Evolutionary conservation across 1,140 invertebrate species (phyloP).

Genomic region (Lepidostoma basale): DNA sequence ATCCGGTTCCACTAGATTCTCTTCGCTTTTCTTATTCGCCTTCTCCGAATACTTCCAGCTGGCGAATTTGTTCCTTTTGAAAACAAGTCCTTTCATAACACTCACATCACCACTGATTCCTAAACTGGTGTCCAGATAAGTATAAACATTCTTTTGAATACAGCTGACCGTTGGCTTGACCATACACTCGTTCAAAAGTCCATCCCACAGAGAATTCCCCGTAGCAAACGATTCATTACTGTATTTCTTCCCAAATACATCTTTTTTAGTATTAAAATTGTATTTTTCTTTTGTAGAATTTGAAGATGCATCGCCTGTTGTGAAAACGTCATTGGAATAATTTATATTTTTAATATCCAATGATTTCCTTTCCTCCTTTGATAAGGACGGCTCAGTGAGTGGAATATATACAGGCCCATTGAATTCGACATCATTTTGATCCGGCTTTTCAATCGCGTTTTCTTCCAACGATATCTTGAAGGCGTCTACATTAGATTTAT

Average conservation of each 20-base stretch:
- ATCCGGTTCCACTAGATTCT: slow-evolving; percentile 47
- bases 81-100: slow-evolving; percentile 71
- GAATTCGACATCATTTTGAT: not conserved
- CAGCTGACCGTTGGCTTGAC: slow-evolving; percentile 70
- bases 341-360: too few relatives aligned
- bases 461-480: slow-evolving; percentile 13
- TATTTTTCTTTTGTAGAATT: not conserved
- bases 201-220: slow-evolving; percentile 73
- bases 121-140: slow-evolving; percentile 69
- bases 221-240: slow-evolving; percentile 62
- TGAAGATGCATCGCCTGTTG: too few relatives aligned
- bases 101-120: slow-evolving; percentile 69
- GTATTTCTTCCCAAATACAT: too few relatives aligned
- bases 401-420: slow-evolving; percentile 36
- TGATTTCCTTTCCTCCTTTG: too few relatives aligned
- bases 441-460: slow-evolving; percentile 9
- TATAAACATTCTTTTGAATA: slow-evolving; percentile 76
- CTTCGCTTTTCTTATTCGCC: slow-evolving; percentile 53
- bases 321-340: not conserved
- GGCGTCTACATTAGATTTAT: slow-evolving; percentile 1
- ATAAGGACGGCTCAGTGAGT: slow-evolving; percentile 26
- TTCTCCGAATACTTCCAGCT: slow-evolving; percentile 61
- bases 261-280: not conserved
- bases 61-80: slow-evolving; percentile 70
- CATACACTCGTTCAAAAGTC: slow-evolving; percentile 72